Percentiles rank a stretch among this genome's conserved stretches.
phyloP scores from a whole-genome alignment of 2,797 vertebrate genomes.

The Hyperoplus lanceolatus region DNA sequence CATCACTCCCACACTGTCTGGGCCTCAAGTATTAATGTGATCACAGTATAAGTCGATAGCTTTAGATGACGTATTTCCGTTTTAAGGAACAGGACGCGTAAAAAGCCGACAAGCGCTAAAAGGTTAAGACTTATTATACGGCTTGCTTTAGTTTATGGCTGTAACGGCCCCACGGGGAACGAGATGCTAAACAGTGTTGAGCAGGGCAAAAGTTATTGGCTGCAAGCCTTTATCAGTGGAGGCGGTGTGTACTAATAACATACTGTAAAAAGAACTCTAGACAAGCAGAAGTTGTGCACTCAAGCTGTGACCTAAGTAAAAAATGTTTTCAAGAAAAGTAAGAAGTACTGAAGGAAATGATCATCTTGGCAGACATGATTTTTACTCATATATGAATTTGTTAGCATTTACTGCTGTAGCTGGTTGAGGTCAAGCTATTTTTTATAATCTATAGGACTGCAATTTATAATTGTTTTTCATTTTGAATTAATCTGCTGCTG shows the following conservation, averaged over 20 bases:
- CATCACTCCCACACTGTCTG: slow-evolving; percentile 77
- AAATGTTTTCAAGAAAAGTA: neutral
- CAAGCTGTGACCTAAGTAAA: neutral
- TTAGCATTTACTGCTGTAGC: neutral
- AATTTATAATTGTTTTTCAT: neutral
- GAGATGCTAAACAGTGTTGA: slow-evolving; percentile 42
- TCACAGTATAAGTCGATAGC: slow-evolving; percentile 74
- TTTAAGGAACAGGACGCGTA: slow-evolving; percentile 58
- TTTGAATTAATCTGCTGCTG: neutral
- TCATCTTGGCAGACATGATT: neutral
- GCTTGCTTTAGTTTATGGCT: slow-evolving; percentile 56
- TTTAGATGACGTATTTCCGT: slow-evolving; percentile 64
- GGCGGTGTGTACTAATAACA: neutral
- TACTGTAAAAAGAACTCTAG: neutral
- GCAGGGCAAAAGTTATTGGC: slow-evolving; percentile 32
- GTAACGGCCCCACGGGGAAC: slow-evolving; percentile 53
- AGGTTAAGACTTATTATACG: slow-evolving; percentile 61
- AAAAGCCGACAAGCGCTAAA: slow-evolving; percentile 56
- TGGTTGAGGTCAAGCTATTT: neutral
- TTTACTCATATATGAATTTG: neutral
- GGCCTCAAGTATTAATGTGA: slow-evolving; percentile 71
- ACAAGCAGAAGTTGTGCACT: neutral
- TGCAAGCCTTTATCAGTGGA: slow-evolving; percentile 14
- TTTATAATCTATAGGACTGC: neutral
- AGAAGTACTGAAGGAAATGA: neutral